Evolutionary conservation across 1,140 invertebrate genomes (phyloP).

Genomic region (Trinorchestia longiramus): DNA sequence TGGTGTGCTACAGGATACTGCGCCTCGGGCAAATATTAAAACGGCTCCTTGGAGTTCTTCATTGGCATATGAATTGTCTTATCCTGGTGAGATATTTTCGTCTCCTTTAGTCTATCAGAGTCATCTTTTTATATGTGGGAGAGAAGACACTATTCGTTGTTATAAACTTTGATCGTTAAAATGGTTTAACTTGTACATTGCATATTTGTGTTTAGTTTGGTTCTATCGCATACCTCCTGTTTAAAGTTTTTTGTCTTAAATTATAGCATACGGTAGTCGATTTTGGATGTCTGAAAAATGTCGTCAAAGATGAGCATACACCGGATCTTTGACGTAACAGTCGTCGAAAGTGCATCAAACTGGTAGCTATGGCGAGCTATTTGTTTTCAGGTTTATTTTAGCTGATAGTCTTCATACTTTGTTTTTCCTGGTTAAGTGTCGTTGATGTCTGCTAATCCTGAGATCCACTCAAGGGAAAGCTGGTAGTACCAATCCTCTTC

Average conservation of each 20-base stretch:
- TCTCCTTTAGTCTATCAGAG: slow-evolving; percentile 13
- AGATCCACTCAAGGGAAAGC: too few relatives aligned
- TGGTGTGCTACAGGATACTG: not conserved
- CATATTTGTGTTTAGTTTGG: not conserved
- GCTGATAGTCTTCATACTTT: too few relatives aligned
- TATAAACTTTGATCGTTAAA: not conserved
- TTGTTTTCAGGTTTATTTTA: too few relatives aligned
- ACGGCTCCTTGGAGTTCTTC: not conserved
- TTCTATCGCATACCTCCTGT: not conserved
- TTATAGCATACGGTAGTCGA: not conserved
- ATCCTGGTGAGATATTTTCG: slow-evolving; percentile 33
- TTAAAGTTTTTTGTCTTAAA: not conserved
- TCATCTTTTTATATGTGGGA: not conserved
- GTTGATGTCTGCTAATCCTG: too few relatives aligned
- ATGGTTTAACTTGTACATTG: not conserved
- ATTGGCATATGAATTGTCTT: not conserved
- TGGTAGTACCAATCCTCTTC: too few relatives aligned
- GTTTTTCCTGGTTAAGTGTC: too few relatives aligned
- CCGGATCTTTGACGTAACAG: not conserved
- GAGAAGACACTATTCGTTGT: not conserved
- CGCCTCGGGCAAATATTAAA: not conserved
- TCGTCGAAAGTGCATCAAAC: too few relatives aligned
- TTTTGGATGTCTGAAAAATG: not conserved
- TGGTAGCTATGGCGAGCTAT: too few relatives aligned
- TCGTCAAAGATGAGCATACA: not conserved